Evolutionary conservation across 1,140 invertebrate species (phyloP).

Genomic region (Parasteatoda tepidariorum): DNA sequence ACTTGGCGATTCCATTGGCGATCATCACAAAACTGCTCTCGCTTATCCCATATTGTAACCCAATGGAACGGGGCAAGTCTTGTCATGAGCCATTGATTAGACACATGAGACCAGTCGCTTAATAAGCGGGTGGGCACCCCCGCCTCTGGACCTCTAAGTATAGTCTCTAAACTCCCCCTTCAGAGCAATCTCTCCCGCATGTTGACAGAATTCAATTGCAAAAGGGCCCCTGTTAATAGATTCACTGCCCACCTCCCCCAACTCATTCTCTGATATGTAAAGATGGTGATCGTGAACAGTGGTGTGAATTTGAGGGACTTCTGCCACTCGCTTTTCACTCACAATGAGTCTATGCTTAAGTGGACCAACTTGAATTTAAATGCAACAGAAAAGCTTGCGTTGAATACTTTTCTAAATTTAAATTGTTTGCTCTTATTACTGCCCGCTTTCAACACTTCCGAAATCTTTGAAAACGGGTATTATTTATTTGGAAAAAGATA

Average conservation of each 20-base stretch:
- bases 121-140: conserved; percentile 48
- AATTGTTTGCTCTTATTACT: no score
- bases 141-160: conserved; percentile 22
- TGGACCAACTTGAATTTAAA: no score
- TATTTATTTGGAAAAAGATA: no score
- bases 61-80: conserved; percentile 11
- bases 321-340: background rate
- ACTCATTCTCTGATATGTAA: background rate
- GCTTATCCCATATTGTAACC: background rate
- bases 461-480: no score
- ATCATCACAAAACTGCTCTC: background rate
- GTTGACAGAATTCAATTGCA: conserved; percentile 60
- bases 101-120: conserved; percentile 59
- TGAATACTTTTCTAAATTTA: no score
- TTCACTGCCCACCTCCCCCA: conserved; percentile 25
- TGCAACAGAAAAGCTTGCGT: no score
- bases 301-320: conserved; percentile 59
- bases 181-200: conserved; percentile 32
- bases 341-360: no score
- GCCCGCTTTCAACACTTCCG: no score
- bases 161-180: conserved; percentile 23
- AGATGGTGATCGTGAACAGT: conserved; percentile 16
- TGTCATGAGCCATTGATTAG: conserved; percentile 61
- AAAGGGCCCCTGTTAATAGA: conserved; percentile 37
- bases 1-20: conserved; percentile 1